Evolutionary conservation across 23 tunicate genomes (phyloP), one percentile per base, ranked within the genome.

Genomic region (Styela clava): DNA sequence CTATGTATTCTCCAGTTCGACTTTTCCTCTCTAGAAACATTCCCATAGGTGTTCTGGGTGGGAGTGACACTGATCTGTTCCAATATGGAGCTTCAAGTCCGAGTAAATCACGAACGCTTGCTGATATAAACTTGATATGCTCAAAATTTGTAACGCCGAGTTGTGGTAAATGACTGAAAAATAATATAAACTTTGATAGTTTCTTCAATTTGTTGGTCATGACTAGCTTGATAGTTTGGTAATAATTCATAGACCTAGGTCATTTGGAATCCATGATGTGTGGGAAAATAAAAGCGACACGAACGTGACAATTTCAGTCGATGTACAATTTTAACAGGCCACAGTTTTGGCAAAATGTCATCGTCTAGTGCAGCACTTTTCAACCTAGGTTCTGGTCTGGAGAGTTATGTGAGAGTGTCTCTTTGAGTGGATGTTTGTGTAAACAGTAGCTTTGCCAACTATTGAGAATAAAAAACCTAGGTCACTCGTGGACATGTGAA

Each of bases 141-240:
- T 93, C 93, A 77, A 93, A 93, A 76, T 93, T 89, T 19, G 87
- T 83, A 9, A 93, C 73, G 3, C 98, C 98, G 33, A 88, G 30
- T 34, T 79, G 61, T 9, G 98, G 98, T 1, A 93, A 76, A 61
- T 84, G 78, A 82, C 98, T 93, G 78, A 36, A 93, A 87, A 70
- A 62, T 5, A 83, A 74, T n/a, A 78, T 32, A 22, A 3, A 62
- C n/a, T n/a, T n/a, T n/a, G n/a, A 22, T 19, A 16, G 16, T 21
- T 22, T 21, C 16, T 68, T 16, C 16, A 19, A 19, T 68, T 16
- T 23, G 25, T 23, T 20, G 16, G 25, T 16, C 24, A 68, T 22
- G 24, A 16, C 16, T 16, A 23, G 24, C 24, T 19, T 24, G 25
- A 23, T 68, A 68, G 24, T 61, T 19, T 61, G 64, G 64, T 18